Percentiles rank a stretch among this genome's conserved stretches.
Conservation (phyloP, 1,140 invertebrate genomes). For the Tetraneura akinire region DNA sequence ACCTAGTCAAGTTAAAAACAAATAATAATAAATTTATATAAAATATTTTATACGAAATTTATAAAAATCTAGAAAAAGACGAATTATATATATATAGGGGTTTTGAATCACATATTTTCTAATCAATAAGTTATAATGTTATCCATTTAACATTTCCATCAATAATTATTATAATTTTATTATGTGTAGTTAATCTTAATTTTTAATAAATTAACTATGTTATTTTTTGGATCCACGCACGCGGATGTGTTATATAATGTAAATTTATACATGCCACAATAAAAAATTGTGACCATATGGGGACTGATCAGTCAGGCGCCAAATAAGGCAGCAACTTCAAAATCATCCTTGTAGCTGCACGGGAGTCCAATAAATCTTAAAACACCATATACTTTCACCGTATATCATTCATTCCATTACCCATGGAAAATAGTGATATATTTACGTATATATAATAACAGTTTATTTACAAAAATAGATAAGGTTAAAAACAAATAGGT, state of each 20-base stretch:
- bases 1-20: too few species aligned
- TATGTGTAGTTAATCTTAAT: too few species aligned
- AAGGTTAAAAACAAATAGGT: background rate
- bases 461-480: background rate
- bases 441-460: background rate
- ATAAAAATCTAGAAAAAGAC: too few species aligned
- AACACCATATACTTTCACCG: constrained; percentile 32
- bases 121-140: too few species aligned
- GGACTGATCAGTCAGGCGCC: constrained; percentile 37
- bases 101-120: too few species aligned
- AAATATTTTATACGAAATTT: too few species aligned
- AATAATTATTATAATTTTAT: too few species aligned
- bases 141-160: too few species aligned
- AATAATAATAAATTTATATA: too few species aligned
- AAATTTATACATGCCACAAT: constrained; percentile 32
- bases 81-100: too few species aligned
- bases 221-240: background rate
- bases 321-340: constrained; percentile 46
- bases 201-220: too few species aligned
- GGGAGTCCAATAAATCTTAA: constrained; percentile 32
- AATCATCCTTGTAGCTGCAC: constrained; percentile 36
- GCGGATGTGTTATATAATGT: constrained; percentile 7
- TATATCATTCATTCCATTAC: background rate
- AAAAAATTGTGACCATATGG: constrained; percentile 45
- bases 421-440: background rate